Conservation (phyloP, 2,113 vertebrate genomes). For the Mastomys coucha region DNA sequence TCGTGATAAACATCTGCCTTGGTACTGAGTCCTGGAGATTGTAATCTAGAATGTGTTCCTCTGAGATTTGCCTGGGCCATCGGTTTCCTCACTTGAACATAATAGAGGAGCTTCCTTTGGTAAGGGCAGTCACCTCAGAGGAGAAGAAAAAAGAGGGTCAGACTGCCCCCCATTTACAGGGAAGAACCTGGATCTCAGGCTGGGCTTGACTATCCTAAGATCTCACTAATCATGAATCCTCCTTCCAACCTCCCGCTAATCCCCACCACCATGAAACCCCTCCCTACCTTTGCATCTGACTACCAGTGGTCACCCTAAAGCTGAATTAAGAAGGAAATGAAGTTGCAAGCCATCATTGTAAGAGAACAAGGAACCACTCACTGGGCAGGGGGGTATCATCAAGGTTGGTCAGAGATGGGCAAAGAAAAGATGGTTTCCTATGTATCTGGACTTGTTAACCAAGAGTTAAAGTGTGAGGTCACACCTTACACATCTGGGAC, state of each 20-base stretch:
- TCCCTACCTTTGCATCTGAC: not conserved
- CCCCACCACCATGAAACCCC: not conserved
- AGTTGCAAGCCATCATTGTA: not conserved
- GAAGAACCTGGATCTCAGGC: not conserved
- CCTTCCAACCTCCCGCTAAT: not conserved
- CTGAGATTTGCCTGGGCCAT: too few relatives aligned
- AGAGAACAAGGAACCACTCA: too few relatives aligned
- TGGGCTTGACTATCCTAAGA: not conserved
- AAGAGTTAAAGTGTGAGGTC: not conserved
- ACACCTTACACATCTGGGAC: not conserved
- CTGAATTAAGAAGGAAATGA: not conserved
- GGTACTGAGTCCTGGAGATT: not conserved
- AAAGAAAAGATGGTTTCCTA: not conserved
- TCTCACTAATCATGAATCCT: not conserved
- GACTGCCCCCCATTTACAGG: not conserved
- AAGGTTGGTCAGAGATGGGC: not conserved
- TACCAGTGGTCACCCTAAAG: not conserved
- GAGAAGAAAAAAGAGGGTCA: not conserved
- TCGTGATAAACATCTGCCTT: not conserved
- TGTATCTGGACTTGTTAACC: not conserved
- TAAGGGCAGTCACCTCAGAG: not conserved
- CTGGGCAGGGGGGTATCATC: not conserved
- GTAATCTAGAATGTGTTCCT: too few relatives aligned
- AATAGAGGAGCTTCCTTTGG: not conserved
- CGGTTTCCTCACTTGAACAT: too few relatives aligned